These are phyloP conservation scores for Unio pictorum DNA, from an alignment of 2,888 invertebrate genomes.

Conservation along the genomic window DNA sequence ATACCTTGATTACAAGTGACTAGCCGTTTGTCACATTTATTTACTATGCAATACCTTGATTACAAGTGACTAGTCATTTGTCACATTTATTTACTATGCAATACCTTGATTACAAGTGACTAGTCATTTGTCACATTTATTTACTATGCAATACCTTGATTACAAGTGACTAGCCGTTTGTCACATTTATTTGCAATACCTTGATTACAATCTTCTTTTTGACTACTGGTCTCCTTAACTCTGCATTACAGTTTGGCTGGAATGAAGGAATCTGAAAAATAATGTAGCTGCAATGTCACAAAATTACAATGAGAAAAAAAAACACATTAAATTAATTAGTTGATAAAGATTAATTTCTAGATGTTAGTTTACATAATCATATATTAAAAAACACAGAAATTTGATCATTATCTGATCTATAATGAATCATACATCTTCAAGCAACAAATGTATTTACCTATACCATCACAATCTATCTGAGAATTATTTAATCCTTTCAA, in stretches of 20 bases:
- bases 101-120: conserved; percentile 14
- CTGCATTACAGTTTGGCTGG: conserved; percentile 24
- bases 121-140: not conserved
- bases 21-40: not conserved
- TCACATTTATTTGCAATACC: conserved; percentile 14
- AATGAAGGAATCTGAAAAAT: conserved; percentile 40
- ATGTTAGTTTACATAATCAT: no score
- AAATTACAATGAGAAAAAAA: not conserved
- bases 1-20: conserved; percentile 14
- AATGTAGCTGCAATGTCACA: not conserved
- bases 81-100: not conserved
- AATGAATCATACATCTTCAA: no score
- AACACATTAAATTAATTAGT: no score
- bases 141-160: conserved; percentile 19
- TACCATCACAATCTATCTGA: no score
- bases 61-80: no score
- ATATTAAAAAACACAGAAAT: no score
- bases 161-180: no score
- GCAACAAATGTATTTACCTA: no score
- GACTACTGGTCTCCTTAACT: conserved; percentile 25
- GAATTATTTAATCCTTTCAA: no score
- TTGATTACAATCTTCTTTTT: conserved; percentile 52
- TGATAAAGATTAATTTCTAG: no score
- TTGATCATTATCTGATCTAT: no score
- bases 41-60: conserved; percentile 19